Percentiles rank a stretch among this genome's conserved stretches.
phyloP scores from a whole-genome alignment of 2,797 vertebrate species.

The Sorex maritimensis region DNA sequence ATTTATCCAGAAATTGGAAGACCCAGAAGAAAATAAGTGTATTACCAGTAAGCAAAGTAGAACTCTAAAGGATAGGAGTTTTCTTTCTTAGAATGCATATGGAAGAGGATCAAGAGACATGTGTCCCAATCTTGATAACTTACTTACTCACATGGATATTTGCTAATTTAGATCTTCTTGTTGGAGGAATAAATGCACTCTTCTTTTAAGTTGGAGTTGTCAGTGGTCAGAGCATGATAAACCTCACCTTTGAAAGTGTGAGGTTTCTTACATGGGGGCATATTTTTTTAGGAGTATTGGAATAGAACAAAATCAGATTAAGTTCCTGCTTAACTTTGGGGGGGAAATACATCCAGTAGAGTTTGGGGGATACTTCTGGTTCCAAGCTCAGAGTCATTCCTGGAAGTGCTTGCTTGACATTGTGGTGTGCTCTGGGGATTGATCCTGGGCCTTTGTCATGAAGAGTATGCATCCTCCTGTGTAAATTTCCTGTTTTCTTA shows the following conservation, averaged over 20 bases:
- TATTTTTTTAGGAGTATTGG: conserved; percentile 41
- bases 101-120: not conserved
- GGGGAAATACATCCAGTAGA: too few species aligned
- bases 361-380: too few species aligned
- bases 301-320: conserved; percentile 19
- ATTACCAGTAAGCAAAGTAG: conserved; percentile 12
- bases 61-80: not conserved
- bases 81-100: conserved; percentile 18
- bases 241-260: not conserved
- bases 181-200: not conserved
- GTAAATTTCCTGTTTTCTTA: not conserved
- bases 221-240: not conserved
- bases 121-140: not conserved
- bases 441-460: too few species aligned
- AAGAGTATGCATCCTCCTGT: too few species aligned
- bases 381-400: too few species aligned
- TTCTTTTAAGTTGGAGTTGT: not conserved
- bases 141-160: not conserved
- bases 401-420: too few species aligned
- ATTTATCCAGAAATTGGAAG: conserved; percentile 41
- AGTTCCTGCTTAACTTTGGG: not conserved
- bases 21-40: conserved; percentile 75
- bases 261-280: not conserved
- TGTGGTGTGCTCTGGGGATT: too few species aligned
- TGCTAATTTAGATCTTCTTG: conserved; percentile 9